phyloP scores from a whole-genome alignment of 2,888 invertebrate species.

The Argyresthia albistria region DNA sequence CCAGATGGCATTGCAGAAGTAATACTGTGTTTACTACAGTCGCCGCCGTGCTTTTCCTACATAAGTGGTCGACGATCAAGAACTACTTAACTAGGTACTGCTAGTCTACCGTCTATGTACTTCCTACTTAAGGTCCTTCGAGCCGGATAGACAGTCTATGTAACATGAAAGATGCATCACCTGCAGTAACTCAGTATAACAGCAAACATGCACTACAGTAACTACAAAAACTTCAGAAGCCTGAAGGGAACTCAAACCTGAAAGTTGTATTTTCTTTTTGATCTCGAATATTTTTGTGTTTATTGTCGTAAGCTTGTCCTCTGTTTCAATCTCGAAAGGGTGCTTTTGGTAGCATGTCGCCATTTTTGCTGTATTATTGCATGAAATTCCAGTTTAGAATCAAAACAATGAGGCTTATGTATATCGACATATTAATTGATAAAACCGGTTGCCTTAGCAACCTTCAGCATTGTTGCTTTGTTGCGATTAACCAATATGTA shows the following conservation, averaged over 20 bases:
- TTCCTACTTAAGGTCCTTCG: too few relatives aligned
- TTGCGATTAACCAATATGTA: not conserved
- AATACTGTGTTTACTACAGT: too few relatives aligned
- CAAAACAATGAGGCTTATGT: not conserved
- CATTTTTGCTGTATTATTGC: slow-evolving; percentile 13
- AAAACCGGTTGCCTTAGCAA: not conserved
- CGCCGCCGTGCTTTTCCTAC: too few relatives aligned
- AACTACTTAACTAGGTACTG: too few relatives aligned
- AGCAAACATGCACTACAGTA: too few relatives aligned
- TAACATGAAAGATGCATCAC: too few relatives aligned
- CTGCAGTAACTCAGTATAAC: too few relatives aligned
- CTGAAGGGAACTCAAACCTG: slow-evolving; percentile 65
- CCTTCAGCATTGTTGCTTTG: not conserved
- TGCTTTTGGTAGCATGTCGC: slow-evolving; percentile 60
- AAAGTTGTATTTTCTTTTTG: slow-evolving; percentile 88
- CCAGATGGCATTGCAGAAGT: too few relatives aligned
- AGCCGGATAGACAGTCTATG: too few relatives aligned
- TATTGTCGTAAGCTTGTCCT: slow-evolving; percentile 71
- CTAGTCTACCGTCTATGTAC: too few relatives aligned
- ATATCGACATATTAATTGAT: not conserved
- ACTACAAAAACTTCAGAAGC: not conserved
- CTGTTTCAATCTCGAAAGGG: slow-evolving; percentile 61
- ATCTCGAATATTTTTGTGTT: slow-evolving; percentile 87
- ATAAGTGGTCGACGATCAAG: too few relatives aligned
- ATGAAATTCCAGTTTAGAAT: not conserved